Evolutionary conservation across 2,113 vertebrate species (phyloP).

Genomic region (Illadopsis cleaveri): DNA sequence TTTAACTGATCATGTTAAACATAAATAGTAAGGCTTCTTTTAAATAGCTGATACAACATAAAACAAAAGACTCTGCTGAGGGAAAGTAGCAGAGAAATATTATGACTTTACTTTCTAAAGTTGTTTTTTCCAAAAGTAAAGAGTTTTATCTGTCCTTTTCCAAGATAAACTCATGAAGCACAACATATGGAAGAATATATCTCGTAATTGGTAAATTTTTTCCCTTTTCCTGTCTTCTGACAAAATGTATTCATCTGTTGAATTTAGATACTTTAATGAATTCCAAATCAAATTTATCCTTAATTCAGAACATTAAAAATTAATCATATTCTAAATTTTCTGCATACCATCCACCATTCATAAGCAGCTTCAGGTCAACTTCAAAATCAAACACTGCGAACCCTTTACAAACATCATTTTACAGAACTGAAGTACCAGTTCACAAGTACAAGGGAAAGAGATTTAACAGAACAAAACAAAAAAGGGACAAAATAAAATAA

Average conservation of each 20-base stretch:
- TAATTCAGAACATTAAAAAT: not conserved
- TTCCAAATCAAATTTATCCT: not conserved
- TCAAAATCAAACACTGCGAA: slow-evolving; percentile 70
- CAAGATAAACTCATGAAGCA: not conserved
- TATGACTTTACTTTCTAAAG: not conserved
- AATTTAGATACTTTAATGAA: not conserved
- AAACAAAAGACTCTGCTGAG: not conserved
- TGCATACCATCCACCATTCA: slow-evolving; percentile 52
- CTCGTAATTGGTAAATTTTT: not conserved
- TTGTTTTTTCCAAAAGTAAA: slow-evolving; percentile 5
- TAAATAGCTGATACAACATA: not conserved
- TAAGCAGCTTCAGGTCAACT: slow-evolving; percentile 55
- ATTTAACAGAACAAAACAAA: slow-evolving; percentile 80
- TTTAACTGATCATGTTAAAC: slow-evolving; percentile 1
- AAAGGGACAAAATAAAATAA: slow-evolving; percentile 83
- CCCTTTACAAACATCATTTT: slow-evolving; percentile 78
- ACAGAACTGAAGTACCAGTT: slow-evolving; percentile 80
- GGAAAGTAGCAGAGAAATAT: slow-evolving; percentile 42
- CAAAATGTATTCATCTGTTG: not conserved
- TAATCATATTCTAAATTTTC: not conserved
- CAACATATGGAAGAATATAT: not conserved
- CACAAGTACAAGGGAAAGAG: slow-evolving; percentile 81
- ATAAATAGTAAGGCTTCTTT: not conserved
- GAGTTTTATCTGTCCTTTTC: not conserved
- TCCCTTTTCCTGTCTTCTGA: slow-evolving; percentile 19